phyloP scores from a whole-genome alignment of 2,113 vertebrate species.

The Noctilio leporinus region DNA sequence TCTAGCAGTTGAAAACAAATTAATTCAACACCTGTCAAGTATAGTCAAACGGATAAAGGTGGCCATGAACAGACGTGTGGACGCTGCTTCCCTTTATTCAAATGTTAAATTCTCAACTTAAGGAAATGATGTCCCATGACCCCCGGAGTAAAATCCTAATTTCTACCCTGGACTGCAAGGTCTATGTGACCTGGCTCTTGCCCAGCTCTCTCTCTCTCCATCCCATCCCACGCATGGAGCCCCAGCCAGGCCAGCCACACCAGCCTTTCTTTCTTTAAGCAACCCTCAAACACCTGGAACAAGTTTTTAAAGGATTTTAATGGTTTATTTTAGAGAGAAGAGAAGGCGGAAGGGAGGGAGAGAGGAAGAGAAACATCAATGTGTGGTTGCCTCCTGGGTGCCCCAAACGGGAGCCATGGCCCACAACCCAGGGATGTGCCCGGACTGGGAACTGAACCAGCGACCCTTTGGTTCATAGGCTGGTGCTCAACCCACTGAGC shows the following conservation, averaged over 20 bases:
- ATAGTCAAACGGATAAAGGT: neutral
- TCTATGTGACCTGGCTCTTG: neutral
- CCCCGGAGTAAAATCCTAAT: neutral
- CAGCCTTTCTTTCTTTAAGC: neutral
- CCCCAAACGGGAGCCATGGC: too few species aligned
- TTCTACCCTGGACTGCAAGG: neutral
- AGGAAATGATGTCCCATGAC: neutral
- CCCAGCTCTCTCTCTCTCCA: rapidly evolving
- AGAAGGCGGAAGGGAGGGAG: too few species aligned
- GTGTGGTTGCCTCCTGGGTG: too few species aligned
- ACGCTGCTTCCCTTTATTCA: neutral
- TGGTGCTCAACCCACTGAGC: too few species aligned
- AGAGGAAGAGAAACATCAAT: too few species aligned
- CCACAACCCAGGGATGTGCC: too few species aligned
- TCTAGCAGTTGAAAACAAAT: neutral
- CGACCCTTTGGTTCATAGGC: too few species aligned
- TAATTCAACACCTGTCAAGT: neutral
- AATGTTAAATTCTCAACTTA: neutral
- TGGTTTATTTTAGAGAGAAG: too few species aligned
- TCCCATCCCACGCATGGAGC: neutral
- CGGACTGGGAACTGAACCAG: too few species aligned
- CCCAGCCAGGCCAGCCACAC: neutral
- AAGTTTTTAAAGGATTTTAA: too few species aligned
- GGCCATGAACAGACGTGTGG: neutral
- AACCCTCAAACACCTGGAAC: neutral